Evolutionary conservation across 2,888 invertebrate species (phyloP), one percentile per base, ranked within the genome.

Genomic region (Drosophila lacicola): DNA sequence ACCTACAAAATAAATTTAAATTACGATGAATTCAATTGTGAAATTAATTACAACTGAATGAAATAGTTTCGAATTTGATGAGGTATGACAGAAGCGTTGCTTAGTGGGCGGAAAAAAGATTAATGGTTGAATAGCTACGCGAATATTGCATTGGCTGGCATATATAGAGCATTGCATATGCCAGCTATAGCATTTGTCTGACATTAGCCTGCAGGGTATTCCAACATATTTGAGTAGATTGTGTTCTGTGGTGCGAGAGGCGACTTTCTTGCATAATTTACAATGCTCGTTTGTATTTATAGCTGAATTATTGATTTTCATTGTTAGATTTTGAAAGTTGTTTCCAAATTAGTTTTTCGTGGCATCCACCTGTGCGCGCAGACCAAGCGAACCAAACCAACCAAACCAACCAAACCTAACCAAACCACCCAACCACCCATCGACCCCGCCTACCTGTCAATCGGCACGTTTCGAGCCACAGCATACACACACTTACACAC

Each of bases 231-330:
- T 29, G 29, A 29, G 29, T 29, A 8, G 29, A 8, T 29, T 29
- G 29, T 39, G 41, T 45, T 65, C 37, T 42, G 5, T 56, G 70
- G 37, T 51, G 62, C 42, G 62, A 56, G n/a, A 9, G 58, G 53
- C 37, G 51, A 62, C 14, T 41, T 67, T 34, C 66, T 60, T 78
- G 82, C 71, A 75, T 81, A 65, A 73, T 73, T 85, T 70, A 79
- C 39, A 69, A 47, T 56, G 55, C 34, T 41, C 46, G 45, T 47
- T 63, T 47, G 68, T 82, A 86, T 83, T 80, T 82, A 72, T 87
- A 70, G 74, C 57, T 80, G 50, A 72, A 77, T 66, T 87, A 82
- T 87, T 83, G 82, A 82, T 82, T 87, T 87, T 74, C 33, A 61
- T 71, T 71, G 66, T 74, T 68, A 64, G 60, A 71, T 67, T 86